Base-by-base conservation (phyloP, 2,888 invertebrate genomes). In the Melinopterus prodromus region DNA sequence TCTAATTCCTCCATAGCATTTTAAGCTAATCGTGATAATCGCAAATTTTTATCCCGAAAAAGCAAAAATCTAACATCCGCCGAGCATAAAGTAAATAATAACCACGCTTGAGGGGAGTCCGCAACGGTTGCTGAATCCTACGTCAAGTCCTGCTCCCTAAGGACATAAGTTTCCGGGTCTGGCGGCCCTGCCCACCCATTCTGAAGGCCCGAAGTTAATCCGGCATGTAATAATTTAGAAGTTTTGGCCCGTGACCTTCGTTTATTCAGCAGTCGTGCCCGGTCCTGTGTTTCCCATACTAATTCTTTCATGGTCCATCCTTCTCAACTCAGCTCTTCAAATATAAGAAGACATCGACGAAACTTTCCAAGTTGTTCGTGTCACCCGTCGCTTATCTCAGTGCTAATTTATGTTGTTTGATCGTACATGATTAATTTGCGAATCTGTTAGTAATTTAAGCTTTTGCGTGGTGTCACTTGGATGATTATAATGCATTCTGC, bases 171-270 rank as follows among this genome's bases (percentile, higher is more conserved):
- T 53, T 53, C 53, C 53, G 53, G 53, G 12, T 53, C 53, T 53
- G 53, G 53, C 53, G 9, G 53, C 53, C 53, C 53, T 9, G 9
- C 53, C 53, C 53, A 12, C 53, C 53, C 53, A 53, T 53, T 53
- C 53, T 53, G 53, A 53, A 12, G 53, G 53, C 53, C 53, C 53
- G 53, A 53, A 53, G 53, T 53, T 53, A 53, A 53, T 53, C 53
- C 53, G 53, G 53, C 53, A 53, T 53, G 53, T 53, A 53, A 53
- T 53, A 53, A 53, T 53, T 53, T 53, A 53, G 53, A 53, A 53
- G 53, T 53, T 53, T 53, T 53, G 53, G 12, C 53, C 53, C 53
- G 53, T 53, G 53, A 53, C 53, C 53, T 53, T 53, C 53, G 53
- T 53, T 53, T 53, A 53, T 53, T 53, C 53, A 53, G 53, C 53